These are phyloP conservation scores for Luffia ferchaultella DNA, from an alignment of 2,888 invertebrate genomes.

Conservation along the genomic window DNA sequence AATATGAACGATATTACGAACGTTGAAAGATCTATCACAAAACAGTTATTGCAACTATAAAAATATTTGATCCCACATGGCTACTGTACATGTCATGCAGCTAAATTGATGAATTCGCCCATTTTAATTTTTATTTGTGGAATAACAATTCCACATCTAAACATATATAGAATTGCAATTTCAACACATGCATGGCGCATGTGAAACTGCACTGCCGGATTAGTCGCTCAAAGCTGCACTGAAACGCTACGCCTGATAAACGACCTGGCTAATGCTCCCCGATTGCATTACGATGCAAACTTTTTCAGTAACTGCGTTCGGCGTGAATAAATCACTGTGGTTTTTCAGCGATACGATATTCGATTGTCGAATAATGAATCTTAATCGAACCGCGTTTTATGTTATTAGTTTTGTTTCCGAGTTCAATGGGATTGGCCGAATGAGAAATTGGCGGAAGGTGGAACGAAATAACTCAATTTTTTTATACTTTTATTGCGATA, in stretches of 20 bases:
- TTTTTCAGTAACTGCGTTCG: conserved; percentile 51
- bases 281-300: conserved; percentile 62
- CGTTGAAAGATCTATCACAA: too few relatives aligned
- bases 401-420: conserved; percentile 19
- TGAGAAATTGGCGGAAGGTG: conserved; percentile 55
- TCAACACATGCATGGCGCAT: too few relatives aligned
- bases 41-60: too few relatives aligned
- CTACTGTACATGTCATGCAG: too few relatives aligned
- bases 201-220: conserved; percentile 37
- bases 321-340: conserved; percentile 41
- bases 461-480: background rate
- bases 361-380: conserved; percentile 46
- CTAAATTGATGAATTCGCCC: too few relatives aligned
- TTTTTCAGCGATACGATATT: conserved; percentile 42
- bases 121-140: too few relatives aligned
- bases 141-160: too few relatives aligned
- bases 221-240: conserved; percentile 61
- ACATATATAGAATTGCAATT: conserved; percentile 35
- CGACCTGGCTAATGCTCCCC: conserved; percentile 54
- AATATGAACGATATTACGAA: too few relatives aligned
- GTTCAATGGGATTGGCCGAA: conserved; percentile 18
- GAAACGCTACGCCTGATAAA: conserved; percentile 52
- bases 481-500: background rate
- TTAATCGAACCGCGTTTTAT: conserved; percentile 32
- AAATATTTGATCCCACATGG: too few relatives aligned